A percentile compares a stretch with the other conserved stretches of the same genome.
Evolutionary conservation across 2,888 invertebrate genomes (phyloP).

Genomic region (Dynastes grantii): DNA sequence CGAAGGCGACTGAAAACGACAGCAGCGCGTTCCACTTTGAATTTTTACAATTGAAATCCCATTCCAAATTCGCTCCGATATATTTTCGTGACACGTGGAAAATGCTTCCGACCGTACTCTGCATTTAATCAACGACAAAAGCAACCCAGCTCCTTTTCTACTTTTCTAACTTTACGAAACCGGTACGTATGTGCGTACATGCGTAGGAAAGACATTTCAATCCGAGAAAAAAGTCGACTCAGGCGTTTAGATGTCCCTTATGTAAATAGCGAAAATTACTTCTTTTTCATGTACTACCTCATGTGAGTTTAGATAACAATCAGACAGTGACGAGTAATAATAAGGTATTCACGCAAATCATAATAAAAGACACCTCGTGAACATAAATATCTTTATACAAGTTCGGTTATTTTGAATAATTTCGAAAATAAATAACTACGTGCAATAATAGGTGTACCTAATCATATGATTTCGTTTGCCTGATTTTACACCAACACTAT

Average conservation of each 20-base stretch:
- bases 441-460: no score
- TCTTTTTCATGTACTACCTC: conserved; percentile 6
- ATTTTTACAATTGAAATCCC: conserved; percentile 46
- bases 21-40: conserved; percentile 41
- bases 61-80: conserved; percentile 36
- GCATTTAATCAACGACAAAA: conserved; percentile 37
- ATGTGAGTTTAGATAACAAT: background rate
- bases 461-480: no score
- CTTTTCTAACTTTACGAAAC: background rate
- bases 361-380: no score
- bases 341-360: no score
- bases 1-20: conserved; percentile 42
- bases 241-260: conserved; percentile 29
- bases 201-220: conserved; percentile 23
- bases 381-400: no score
- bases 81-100: conserved; percentile 46
- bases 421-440: no score
- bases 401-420: no score
- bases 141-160: background rate
- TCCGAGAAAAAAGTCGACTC: conserved; percentile 7
- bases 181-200: conserved; percentile 15
- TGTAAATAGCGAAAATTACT: background rate
- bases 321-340: no score
- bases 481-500: no score
- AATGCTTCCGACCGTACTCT: conserved; percentile 28